These are phyloP conservation scores for Spialia ferax DNA, from an alignment of 2,888 invertebrate species.

Conservation along the genomic window DNA sequence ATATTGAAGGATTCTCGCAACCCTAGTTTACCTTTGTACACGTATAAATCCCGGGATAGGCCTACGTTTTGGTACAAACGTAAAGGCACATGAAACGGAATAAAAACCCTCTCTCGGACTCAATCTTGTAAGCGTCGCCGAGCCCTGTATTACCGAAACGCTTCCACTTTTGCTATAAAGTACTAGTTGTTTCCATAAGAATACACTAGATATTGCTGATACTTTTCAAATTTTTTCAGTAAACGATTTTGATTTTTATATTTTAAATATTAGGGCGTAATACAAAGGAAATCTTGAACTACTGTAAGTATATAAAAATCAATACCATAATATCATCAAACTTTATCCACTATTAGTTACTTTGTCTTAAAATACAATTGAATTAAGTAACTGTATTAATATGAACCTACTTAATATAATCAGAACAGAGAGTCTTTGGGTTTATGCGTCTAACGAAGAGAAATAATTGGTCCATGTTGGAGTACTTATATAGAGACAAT, in stretches of 20 bases:
- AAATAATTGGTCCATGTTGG: constrained; percentile 34
- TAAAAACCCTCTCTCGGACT: constrained; percentile 28
- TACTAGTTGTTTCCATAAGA: background rate
- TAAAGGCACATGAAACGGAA: constrained; percentile 29
- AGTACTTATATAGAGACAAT: constrained; percentile 35
- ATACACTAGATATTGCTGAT: background rate
- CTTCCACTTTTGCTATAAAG: background rate
- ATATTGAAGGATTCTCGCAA: constrained; percentile 33
- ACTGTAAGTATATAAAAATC: too few relatives aligned
- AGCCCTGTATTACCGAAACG: constrained; percentile 9
- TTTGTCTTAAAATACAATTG: background rate
- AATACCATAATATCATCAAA: too few relatives aligned
- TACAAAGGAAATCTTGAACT: too few relatives aligned
- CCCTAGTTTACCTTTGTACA: constrained; percentile 23
- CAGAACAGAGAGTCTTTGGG: constrained; percentile 1
- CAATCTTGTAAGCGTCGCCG: constrained; percentile 18
- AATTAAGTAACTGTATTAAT: background rate
- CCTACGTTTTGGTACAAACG: constrained; percentile 19
- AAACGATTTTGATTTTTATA: too few relatives aligned
- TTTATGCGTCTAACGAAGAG: constrained; percentile 30
- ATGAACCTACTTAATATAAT: constrained; percentile 8
- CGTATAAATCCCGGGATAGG: constrained; percentile 23
- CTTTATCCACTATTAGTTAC: background rate
- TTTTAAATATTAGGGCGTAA: too few relatives aligned
- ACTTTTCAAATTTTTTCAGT: too few relatives aligned